Conservation (phyloP, 2,888 invertebrate species). For the Nezara viridula region DNA sequence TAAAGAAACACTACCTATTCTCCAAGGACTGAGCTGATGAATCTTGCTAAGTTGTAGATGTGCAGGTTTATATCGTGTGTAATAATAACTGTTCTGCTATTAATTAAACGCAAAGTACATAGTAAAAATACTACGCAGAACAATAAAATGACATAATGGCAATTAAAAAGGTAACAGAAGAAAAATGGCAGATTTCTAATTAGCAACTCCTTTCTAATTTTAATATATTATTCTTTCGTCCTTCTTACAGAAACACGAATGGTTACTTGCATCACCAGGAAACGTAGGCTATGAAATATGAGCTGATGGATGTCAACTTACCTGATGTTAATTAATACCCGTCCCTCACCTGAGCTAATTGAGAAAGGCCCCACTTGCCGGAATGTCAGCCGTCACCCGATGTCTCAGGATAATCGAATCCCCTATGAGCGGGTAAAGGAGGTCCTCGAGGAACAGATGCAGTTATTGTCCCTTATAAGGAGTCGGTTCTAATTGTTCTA, state of each 20-base stretch:
- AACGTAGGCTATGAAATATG: neutral
- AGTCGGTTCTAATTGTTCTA: conserved; percentile 9
- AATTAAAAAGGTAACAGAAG: neutral
- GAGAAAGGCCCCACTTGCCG: neutral
- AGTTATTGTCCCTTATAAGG: conserved; percentile 46
- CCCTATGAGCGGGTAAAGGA: neutral
- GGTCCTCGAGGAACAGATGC: neutral
- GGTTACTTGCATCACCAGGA: neutral
- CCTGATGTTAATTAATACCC: conserved; percentile 7
- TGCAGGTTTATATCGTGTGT: no score
- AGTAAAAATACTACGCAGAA: neutral
- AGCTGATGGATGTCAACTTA: neutral
- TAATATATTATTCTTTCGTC: neutral
- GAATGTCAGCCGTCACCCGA: neutral
- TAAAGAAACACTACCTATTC: no score
- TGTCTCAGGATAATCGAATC: neutral
- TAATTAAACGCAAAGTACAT: no score
- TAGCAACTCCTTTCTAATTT: neutral
- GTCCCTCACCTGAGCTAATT: neutral
- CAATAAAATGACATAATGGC: neutral
- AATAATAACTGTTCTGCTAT: no score
- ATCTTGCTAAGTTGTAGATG: no score
- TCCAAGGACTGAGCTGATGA: no score
- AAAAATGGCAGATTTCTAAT: neutral
- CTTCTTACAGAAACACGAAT: neutral